Base-by-base conservation (phyloP, 2,888 invertebrate genomes). In the Sarcophaga caerulescens region DNA sequence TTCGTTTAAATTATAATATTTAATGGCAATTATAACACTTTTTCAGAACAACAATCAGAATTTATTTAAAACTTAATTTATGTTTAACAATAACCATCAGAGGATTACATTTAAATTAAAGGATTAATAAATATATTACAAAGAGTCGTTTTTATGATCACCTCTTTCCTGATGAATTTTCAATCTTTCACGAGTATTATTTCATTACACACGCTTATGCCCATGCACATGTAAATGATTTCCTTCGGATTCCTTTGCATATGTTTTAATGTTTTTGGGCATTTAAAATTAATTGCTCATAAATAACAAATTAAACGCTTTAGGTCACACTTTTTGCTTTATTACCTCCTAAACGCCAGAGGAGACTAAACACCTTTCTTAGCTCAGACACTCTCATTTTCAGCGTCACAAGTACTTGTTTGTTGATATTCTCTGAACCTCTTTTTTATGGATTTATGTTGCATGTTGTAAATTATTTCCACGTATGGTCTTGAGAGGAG, bases 221-320 rank as follows among this genome's bases (percentile, higher is more conserved):
- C 14, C 47, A 52, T 68, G 52, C 74, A 52, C 66, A 60, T 52
- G 52, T 63, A 35, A 78, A 77, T 47, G 60, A 35, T 70, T 74
- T 68, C 47, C 69, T 80, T 62, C 62, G 60, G 5, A 47, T 23
- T 59, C 59, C 3, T 17, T 66, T 25, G 14, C 14, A 17, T 35
- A 17, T 77, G 44, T 59, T 80, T 80, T 76, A 82, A 77, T 80
- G 73, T 63, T 80, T 78, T 63, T 88, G 47, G 62, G 87, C 88
- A 87, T 90, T 90, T 89, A 90, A 91, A 90, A 90, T 91, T 90
- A 91, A 91, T 91, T 89, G 90, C 89, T 89, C 90, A 89, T 90
- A 90, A 90, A 91, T 90, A 90, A 87, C 85, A 89, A 90, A 90
- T 90, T 89, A 91, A 90, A 89, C 89, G 89, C 85, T 83, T 90